Evolutionary conservation across 2,797 vertebrate genomes (phyloP).

Genomic region (Craterocephalus amniculus): DNA sequence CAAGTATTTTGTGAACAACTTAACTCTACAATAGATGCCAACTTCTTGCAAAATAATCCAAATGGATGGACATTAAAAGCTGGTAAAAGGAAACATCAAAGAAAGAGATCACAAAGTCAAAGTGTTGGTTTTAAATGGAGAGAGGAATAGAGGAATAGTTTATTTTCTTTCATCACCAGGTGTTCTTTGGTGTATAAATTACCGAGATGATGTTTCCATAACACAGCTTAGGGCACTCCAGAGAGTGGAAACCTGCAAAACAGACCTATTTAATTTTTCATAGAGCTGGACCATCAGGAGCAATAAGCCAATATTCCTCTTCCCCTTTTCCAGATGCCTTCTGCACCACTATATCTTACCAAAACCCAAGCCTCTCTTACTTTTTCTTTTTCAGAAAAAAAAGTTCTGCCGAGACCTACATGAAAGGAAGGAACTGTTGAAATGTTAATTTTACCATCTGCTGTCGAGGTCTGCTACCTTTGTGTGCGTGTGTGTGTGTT

Average conservation of each 20-base stretch:
- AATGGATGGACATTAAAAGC: conserved; percentile 76
- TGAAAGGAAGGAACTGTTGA: conserved; percentile 98
- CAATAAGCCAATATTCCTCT: conserved; percentile 97
- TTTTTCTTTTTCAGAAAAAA: conserved; percentile 71
- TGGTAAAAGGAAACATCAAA: conserved; percentile 83
- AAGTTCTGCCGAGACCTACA: conserved; percentile 92
- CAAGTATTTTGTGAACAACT: conserved; percentile 58
- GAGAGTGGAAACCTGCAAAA: conserved; percentile 95
- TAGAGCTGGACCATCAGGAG: conserved; percentile 92
- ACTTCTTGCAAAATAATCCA: conserved; percentile 54
- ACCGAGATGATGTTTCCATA: conserved; percentile 97
- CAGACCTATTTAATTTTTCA: conserved; percentile 99
- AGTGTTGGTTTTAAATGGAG: conserved; percentile 65
- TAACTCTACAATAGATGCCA: conserved; percentile 50
- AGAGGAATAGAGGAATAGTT: conserved; percentile 69
- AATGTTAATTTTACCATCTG: conserved; percentile 99
- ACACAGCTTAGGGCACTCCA: conserved; percentile 89
- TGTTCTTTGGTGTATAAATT: conserved; percentile 95
- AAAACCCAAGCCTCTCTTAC: conserved; percentile 87
- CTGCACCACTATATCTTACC: conserved; percentile 92
- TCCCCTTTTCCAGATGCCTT: conserved; percentile 98
- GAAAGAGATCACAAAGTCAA: conserved; percentile 71
- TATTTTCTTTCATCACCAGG: conserved; percentile 93
- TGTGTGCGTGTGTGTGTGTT: conserved; percentile 53
- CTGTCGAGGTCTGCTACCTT: conserved; percentile 97